These are phyloP conservation scores for Microtus richardsoni DNA, from an alignment of 2,113 vertebrate species.

Conservation along the genomic window DNA sequence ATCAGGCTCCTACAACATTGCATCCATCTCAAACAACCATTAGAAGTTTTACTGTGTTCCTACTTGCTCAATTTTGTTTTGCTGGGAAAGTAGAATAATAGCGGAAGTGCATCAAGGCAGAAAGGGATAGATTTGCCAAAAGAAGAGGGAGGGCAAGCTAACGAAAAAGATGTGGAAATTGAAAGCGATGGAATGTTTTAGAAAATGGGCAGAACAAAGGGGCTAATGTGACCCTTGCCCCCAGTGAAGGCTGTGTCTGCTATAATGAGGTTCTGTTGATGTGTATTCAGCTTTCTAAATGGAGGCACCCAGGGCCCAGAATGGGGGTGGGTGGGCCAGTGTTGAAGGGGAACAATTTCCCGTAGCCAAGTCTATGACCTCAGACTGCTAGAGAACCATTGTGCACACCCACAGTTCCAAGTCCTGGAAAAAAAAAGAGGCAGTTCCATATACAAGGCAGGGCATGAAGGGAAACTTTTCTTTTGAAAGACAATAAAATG, in stretches of 20 bases:
- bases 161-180: slow-evolving; percentile 24
- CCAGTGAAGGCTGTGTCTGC: background rate
- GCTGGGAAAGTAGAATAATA: slow-evolving; percentile 19
- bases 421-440: background rate
- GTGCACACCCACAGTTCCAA: background rate
- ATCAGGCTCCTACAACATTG: background rate
- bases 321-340: background rate
- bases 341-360: background rate
- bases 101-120: slow-evolving; percentile 24
- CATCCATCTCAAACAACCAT: background rate
- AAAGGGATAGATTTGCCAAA: slow-evolving; percentile 43
- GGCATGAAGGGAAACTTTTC: background rate
- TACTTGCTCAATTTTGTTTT: slow-evolving; percentile 34
- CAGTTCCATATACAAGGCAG: background rate
- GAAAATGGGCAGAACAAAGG: slow-evolving; percentile 41
- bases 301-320: background rate
- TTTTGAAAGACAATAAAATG: background rate
- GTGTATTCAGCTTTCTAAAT: slow-evolving; percentile 39
- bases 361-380: background rate
- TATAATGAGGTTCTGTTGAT: slow-evolving; percentile 44
- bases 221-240: slow-evolving; percentile 35
- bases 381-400: background rate
- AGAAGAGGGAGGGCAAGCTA: slow-evolving; percentile 29
- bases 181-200: slow-evolving; percentile 45
- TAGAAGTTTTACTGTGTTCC: background rate